Conservation (phyloP, 2,888 invertebrate genomes). For the Tuberolachnus salignus region DNA sequence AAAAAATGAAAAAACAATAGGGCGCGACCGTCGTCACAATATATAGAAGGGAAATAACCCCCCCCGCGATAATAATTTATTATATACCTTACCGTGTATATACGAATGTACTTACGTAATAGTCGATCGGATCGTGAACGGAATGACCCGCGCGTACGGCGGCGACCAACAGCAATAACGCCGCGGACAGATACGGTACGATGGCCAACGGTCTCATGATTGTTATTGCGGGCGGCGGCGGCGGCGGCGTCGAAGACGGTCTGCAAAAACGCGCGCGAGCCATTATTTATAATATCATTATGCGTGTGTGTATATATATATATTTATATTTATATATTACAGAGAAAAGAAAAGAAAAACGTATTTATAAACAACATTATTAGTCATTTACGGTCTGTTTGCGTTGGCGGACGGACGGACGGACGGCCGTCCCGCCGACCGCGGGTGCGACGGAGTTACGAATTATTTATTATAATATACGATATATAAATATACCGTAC, state of each 20-base stretch:
- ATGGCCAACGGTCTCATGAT: conserved; percentile 31
- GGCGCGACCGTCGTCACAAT: conserved; percentile 19
- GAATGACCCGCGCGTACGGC: conserved; percentile 39
- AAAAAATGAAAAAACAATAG: conserved; percentile 22
- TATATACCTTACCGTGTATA: no score
- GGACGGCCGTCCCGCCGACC: not conserved
- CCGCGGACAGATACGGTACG: conserved; percentile 33
- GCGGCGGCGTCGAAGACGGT: not conserved
- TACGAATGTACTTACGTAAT: no score
- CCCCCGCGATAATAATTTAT: no score
- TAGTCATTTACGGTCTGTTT: conserved; percentile 47
- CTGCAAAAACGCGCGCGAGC: conserved; percentile 9
- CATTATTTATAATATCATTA: not conserved
- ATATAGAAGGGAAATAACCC: no score
- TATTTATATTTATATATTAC: no score
- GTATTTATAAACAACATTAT: not conserved
- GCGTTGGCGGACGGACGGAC: conserved; percentile 7
- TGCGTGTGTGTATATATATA: no score
- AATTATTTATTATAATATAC: no score
- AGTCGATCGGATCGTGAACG: conserved; percentile 35
- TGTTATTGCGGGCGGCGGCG: not conserved
- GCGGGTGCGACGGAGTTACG: no score
- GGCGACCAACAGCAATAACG: conserved; percentile 14
- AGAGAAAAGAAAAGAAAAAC: no score
- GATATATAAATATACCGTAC: no score